Conservation (phyloP, 2,888 invertebrate species). For the Drosophila rellima region DNA sequence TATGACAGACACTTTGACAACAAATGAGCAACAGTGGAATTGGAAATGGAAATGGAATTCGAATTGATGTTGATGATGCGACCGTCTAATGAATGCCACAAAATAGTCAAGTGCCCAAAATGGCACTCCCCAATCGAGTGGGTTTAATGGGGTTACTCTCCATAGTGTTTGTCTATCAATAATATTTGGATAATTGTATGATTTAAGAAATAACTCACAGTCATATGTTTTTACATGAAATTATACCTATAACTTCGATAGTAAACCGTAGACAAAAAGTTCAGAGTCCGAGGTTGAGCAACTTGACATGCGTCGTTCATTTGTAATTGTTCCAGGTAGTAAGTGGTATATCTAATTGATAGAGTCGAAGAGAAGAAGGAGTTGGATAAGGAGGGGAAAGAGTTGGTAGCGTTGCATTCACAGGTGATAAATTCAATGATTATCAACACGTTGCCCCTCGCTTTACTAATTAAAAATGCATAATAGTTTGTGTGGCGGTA, state of each 20-base stretch:
- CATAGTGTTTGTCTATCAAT: background rate
- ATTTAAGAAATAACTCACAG: too few relatives aligned
- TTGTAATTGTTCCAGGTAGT: constrained; percentile 15
- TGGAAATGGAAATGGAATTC: background rate
- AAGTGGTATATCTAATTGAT: constrained; percentile 51
- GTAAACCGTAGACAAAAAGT: too few relatives aligned
- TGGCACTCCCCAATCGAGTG: constrained; percentile 2
- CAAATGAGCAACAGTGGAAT: constrained; percentile 9
- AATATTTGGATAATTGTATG: background rate
- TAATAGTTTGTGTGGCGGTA: constrained; percentile 45
- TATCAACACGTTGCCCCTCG: constrained; percentile 66
- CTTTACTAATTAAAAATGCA: constrained; percentile 77
- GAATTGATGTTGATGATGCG: constrained; percentile 34
- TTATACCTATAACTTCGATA: too few relatives aligned
- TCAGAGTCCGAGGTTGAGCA: background rate
- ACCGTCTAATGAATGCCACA: constrained; percentile 61
- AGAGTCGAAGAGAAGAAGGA: constrained; percentile 1
- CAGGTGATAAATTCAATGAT: constrained; percentile 80
- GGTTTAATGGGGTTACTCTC: constrained; percentile 2
- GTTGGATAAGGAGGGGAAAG: background rate
- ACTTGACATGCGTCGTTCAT: constrained; percentile 8
- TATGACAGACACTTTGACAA: constrained; percentile 60
- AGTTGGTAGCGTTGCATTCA: constrained; percentile 63
- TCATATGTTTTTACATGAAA: too few relatives aligned
- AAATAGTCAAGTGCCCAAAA: constrained; percentile 38